Base-by-base conservation (phyloP, 2,113 vertebrate species). In the Hiodon alosoides region DNA sequence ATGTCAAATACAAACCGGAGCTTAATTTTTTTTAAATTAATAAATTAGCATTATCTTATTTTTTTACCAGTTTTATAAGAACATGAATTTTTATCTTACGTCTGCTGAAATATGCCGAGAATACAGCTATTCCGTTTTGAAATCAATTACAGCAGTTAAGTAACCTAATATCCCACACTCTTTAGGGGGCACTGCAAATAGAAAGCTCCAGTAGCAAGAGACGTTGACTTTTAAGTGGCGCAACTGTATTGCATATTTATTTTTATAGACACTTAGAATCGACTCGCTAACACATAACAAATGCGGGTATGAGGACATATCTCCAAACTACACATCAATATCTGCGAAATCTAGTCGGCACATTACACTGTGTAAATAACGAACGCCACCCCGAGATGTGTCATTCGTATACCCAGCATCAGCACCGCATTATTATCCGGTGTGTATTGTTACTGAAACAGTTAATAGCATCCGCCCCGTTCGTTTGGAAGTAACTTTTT, bases 281-380 rank as follows among this genome's bases (percentile, higher is more conserved):
- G 55, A 72, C 17, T 50, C 60, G 55, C 11, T 7, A 55, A 11
- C 17, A 59, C 13, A 31, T 47, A 46, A 59, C 54, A 47, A 50
- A 17, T 72, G n/a, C 47, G 50, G 31, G 4, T 72, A 50, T 60
- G 70, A 72, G 60, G 70, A 72, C 70, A 72, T 13, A 50, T 16
- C 55, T 59, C 55, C 61, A 11, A 55, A 72, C 53, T 9, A 58
- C 57, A 72, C 13, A 60, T 71, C 69, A 55, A 71, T 72, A 72
- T 3, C 9, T 8, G 11, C 59, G 31, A 16, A 60, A n/a, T 46
- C 70, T 46, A 72, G 50, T 72, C 60, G 46, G 57, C 17, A 17
- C 46, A 47, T 31, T 14, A 72, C 70, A 48, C 51, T 48, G 54
- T 54, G 57, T 59, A 47, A 7, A 72, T 47, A 5, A 8, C 10